Conservation (phyloP, 2,888 invertebrate genomes). For the Chydorus sphaericus region DNA sequence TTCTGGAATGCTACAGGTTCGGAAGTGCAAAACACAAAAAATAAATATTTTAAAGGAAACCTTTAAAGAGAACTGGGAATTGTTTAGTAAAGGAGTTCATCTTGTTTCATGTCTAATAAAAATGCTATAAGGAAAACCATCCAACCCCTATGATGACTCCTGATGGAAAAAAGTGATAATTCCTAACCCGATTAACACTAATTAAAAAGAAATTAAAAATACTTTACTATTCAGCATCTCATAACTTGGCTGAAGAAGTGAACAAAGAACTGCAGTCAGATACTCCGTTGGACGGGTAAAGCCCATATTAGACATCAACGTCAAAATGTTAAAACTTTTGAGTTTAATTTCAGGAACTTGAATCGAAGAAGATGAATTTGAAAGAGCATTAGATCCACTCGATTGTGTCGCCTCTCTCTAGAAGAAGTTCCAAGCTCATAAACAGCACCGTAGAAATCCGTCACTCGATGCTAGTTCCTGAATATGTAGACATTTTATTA, state of each 20-base stretch:
- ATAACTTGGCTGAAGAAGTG: too few relatives aligned
- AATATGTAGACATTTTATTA: too few relatives aligned
- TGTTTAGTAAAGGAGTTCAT: constrained; percentile 31
- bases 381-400: background rate
- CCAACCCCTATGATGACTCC: constrained; percentile 90
- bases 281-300: background rate
- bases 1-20: too few relatives aligned
- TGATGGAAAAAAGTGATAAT: constrained; percentile 56
- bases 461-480: too few relatives aligned
- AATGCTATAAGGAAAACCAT: constrained; percentile 73
- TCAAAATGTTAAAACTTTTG: background rate
- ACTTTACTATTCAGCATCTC: too few relatives aligned
- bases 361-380: background rate
- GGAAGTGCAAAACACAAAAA: too few relatives aligned
- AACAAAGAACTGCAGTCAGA: background rate
- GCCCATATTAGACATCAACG: background rate
- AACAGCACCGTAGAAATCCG: too few relatives aligned
- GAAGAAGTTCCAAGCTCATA: background rate
- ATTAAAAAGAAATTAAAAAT: too few relatives aligned
- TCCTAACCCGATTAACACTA: constrained; percentile 59
- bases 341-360: background rate
- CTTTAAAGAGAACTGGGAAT: background rate
- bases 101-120: constrained; percentile 66
- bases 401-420: background rate
- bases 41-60: too few relatives aligned